Evolutionary conservation across 2,888 invertebrate species (phyloP).

Genomic region (Tenthredo livida): DNA sequence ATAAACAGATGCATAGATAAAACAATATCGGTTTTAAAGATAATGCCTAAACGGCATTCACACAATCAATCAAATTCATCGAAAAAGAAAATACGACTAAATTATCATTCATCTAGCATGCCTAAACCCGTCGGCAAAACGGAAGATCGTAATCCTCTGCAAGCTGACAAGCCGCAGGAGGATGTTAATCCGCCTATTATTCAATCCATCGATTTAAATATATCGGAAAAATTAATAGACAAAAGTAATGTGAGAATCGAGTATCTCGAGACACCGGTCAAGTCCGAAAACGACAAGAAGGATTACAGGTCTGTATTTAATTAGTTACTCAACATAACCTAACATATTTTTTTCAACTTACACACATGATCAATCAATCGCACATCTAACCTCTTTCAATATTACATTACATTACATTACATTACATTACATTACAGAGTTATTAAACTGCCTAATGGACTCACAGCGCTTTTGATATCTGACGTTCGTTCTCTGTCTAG

Average conservation of each 20-base stretch:
- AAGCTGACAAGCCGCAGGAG: slow-evolving; percentile 35
- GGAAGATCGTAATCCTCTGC: slow-evolving; percentile 41
- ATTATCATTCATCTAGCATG: slow-evolving; percentile 57
- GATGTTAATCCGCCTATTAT: slow-evolving; percentile 20
- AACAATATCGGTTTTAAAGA: slow-evolving; percentile 53
- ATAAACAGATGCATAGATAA: slow-evolving; percentile 56
- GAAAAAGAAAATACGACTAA: slow-evolving; percentile 62
- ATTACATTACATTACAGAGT: too few species aligned
- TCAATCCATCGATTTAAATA: slow-evolving; percentile 46
- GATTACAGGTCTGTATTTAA: slow-evolving; percentile 85
- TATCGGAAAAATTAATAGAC: slow-evolving; percentile 43
- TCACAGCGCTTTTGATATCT: slow-evolving; percentile 86
- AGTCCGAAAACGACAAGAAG: slow-evolving; percentile 89
- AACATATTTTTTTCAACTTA: not conserved
- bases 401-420: too few species aligned
- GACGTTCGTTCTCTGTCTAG: slow-evolving; percentile 78
- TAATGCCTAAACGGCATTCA: slow-evolving; percentile 65
- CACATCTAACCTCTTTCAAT: not conserved
- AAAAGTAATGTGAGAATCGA: slow-evolving; percentile 59
- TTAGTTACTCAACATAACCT: slow-evolving; percentile 1
- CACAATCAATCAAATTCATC: slow-evolving; percentile 57
- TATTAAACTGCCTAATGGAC: slow-evolving; percentile 85
- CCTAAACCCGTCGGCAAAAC: slow-evolving; percentile 53
- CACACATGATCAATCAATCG: too few species aligned
- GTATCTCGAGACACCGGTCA: slow-evolving; percentile 81